Base-by-base conservation (phyloP, 2,888 invertebrate species). In the Sphinx pinastri region DNA sequence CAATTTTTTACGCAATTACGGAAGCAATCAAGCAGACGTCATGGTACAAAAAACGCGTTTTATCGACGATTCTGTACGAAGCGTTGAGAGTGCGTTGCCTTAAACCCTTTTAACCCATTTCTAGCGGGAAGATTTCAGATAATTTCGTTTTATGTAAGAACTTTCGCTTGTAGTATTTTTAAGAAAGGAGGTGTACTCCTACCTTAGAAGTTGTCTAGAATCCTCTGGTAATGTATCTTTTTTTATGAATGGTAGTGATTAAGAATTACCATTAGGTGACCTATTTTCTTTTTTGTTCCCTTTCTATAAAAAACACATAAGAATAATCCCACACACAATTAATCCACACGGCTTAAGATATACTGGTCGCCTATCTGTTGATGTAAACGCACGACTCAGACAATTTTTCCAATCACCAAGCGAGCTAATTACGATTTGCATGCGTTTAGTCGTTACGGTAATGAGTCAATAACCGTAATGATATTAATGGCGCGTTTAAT, bases 341-440 rank as follows among this genome's bases (percentile, higher is more conserved):
- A 60, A 16, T 47, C 16, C 11, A 2, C 16, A 12, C 19, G 19
- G 63, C 13, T 19, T 49, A 63, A 49, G 19, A 19, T 47, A 49
- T 6, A 63, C 12, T 63, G 63, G 63, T 14, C 19, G 13, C 10
- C 6, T 11, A 57, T 16, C 13, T 19, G 13, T 6, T 38, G 38
- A 25, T 63, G 19, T 63, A 49, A 49, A 49, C 13, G 6, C 49
- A 49, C 12, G 47, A 19, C 19, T 49, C 49, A 19, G 63, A 49
- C 63, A 47, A 63, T 49, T 63, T 63, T 63, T 63, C 63, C 63
- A 63, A 63, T 63, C 63, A 63, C 63, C 47, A 19, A 19, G 63
- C 63, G 49, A 10, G 12, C 16, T 63, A 16, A 49, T 63, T 63
- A 49, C 4, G 63, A 63, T 49, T 49, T 63, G 63, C 63, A 63